phyloP scores from a whole-genome alignment of 2,113 vertebrate genomes.

The Megaceryle torquata region DNA sequence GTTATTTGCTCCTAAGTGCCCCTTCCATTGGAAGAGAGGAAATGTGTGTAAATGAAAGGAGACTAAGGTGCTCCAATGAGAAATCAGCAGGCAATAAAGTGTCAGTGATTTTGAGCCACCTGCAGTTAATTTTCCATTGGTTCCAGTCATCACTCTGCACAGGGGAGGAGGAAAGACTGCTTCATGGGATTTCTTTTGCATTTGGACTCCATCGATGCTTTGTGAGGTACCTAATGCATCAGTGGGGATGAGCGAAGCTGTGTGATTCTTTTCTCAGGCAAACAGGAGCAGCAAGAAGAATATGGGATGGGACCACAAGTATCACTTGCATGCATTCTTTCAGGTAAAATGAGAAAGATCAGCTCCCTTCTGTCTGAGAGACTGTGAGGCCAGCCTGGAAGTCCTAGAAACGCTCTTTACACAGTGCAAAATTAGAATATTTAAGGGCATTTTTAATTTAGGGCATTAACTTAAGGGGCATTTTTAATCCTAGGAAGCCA shows the following conservation, averaged over 20 bases:
- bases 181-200: not conserved
- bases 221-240: not conserved
- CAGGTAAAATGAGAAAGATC: not conserved
- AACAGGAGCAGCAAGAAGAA: not conserved
- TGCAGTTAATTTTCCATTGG: conserved; percentile 41
- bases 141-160: not conserved
- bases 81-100: conserved; percentile 41
- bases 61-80: conserved; percentile 12
- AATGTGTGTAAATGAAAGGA: conserved; percentile 30
- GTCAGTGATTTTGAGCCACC: conserved; percentile 29
- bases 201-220: rapidly evolving
- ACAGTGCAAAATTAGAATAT: not conserved
- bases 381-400: not conserved
- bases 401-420: not conserved
- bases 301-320: not conserved
- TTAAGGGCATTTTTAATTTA: not conserved
- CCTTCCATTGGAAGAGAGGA: not conserved
- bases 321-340: not conserved
- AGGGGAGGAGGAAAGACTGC: not conserved
- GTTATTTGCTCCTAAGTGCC: not conserved
- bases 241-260: not conserved
- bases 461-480: not conserved
- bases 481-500: not conserved
- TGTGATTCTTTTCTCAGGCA: not conserved
- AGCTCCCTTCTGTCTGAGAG: not conserved